Percentiles rank a stretch among this genome's conserved stretches.
These are phyloP conservation scores for Lithobates pipiens DNA, from an alignment of 2,797 vertebrate species.

Conservation along the genomic window DNA sequence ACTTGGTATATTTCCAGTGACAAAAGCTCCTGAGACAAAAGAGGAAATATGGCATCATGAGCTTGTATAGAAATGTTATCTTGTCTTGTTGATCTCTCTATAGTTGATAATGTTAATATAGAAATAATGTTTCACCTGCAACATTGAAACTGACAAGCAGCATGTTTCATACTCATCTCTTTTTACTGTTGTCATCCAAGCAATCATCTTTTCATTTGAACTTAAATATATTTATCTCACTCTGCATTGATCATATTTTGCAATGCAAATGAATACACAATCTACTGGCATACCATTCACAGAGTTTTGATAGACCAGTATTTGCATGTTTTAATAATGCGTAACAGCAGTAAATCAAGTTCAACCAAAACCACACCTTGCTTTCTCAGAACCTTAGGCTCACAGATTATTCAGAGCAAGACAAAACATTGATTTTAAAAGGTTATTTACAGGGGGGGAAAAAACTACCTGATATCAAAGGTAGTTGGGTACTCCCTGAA, in stretches of 20 bases:
- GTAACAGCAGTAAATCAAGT: too few species aligned
- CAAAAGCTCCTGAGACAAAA: slow-evolving; percentile 2
- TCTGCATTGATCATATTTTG: background rate
- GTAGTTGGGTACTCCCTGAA: too few species aligned
- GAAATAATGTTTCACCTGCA: background rate
- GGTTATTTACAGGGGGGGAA: too few species aligned
- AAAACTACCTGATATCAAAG: too few species aligned
- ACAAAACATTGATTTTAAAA: too few species aligned
- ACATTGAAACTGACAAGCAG: background rate
- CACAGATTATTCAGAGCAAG: too few species aligned
- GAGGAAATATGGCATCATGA: slow-evolving; percentile 1
- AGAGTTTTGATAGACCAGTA: too few species aligned
- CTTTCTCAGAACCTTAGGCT: too few species aligned
- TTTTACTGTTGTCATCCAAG: background rate
- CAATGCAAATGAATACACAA: background rate
- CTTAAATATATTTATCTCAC: too few species aligned
- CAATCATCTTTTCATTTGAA: too few species aligned
- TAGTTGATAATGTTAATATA: slow-evolving; percentile 12
- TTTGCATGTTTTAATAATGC: too few species aligned
- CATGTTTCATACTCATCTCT: background rate
- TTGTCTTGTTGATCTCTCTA: slow-evolving; percentile 9
- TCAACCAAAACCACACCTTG: too few species aligned
- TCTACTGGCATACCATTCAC: background rate
- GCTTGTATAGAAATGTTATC: slow-evolving; percentile 6
- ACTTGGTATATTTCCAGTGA: slow-evolving; percentile 35